These are phyloP conservation scores for Stenotaenia linearis DNA, from an alignment of 2,888 invertebrate species.

Conservation along the genomic window DNA sequence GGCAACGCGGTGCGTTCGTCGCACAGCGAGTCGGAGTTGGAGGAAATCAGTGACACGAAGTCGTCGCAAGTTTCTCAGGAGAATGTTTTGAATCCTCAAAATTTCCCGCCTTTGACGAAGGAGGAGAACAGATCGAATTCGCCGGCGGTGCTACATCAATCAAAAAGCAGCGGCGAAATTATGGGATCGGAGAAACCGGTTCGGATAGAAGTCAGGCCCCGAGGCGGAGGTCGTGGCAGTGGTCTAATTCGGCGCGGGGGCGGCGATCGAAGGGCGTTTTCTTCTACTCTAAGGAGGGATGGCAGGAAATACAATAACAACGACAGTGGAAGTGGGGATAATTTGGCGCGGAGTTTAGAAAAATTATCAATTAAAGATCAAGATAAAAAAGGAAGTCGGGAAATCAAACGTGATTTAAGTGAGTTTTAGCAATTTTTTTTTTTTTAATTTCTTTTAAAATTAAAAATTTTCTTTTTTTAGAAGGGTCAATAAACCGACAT, in stretches of 20 bases:
- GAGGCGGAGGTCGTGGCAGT: constrained; percentile 36
- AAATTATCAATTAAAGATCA: neutral
- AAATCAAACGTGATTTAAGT: neutral
- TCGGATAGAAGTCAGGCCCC: constrained; percentile 42
- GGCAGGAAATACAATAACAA: constrained; percentile 31
- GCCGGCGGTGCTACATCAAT: neutral
- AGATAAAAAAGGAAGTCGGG: neutral
- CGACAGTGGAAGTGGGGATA: constrained; percentile 32
- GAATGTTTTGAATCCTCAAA: neutral
- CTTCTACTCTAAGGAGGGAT: constrained; percentile 30
- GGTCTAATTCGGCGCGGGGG: constrained; percentile 37
- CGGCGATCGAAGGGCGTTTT: constrained; percentile 29
- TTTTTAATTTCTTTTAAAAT: neutral
- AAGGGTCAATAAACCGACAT: neutral
- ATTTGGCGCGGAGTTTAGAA: neutral
- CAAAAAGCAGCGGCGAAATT: constrained; percentile 31
- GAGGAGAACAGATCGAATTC: neutral
- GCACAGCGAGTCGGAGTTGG: neutral
- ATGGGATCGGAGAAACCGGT: constrained; percentile 43
- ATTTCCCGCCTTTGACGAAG: constrained; percentile 27
- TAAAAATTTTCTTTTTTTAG: neutral
- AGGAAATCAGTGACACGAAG: constrained; percentile 40
- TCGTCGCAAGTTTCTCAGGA: neutral
- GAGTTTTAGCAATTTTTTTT: neutral
- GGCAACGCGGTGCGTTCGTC: neutral